Evolutionary conservation across 2,888 invertebrate genomes (phyloP), one percentile per base, ranked within the genome.

Genomic region (Portevinia maculata): DNA sequence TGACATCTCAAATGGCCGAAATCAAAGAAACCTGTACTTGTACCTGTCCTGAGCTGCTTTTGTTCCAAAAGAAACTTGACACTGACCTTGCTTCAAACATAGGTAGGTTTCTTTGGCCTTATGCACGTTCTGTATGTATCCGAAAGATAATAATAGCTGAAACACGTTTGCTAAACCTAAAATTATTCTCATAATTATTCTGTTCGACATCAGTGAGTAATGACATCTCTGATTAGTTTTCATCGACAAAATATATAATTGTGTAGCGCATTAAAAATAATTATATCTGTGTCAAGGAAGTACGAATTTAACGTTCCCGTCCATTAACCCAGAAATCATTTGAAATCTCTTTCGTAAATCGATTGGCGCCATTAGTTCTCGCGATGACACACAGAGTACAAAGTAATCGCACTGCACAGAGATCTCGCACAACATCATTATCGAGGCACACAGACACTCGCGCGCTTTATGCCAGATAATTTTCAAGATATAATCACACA

Each of bases 241-340:
- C 39, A 9, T 28, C 1, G 13, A 15, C 13, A 13, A 13, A 13
- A 44, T 19, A 44, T 17, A 11, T 44, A 17, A 13, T 13, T 13
- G 1, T 7, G 1, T 6, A 15, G 13, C 46, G 46, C 6, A 55
- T 53, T 34, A 32, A 57, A 57, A 32, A 48, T 15, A 19, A 15
- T 15, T 13, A 15, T 57, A 74, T 55, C 21, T 79, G 28, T 73
- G 79, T 67, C 73, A 79, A 79, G 79, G 79, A 73, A 79, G 67
- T 73, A 46, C 48, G 41, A 48, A 46, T 24, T 60, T 34, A 60
- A 37, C 53, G 70, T 75, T 65, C 59, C 13, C 52, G 65, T 71
- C 70, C 70, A 75, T 75, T 81, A 75, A 75, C 81, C 75, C 70
- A 70, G 70, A 81, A 73, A 52, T 34, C 21, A 52, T 74, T 64